A percentile compares a stretch with the other conserved stretches of the same genome.
Conservation (phyloP, 2,888 invertebrate genomes). For the Pristionchus fissidentatus region DNA sequence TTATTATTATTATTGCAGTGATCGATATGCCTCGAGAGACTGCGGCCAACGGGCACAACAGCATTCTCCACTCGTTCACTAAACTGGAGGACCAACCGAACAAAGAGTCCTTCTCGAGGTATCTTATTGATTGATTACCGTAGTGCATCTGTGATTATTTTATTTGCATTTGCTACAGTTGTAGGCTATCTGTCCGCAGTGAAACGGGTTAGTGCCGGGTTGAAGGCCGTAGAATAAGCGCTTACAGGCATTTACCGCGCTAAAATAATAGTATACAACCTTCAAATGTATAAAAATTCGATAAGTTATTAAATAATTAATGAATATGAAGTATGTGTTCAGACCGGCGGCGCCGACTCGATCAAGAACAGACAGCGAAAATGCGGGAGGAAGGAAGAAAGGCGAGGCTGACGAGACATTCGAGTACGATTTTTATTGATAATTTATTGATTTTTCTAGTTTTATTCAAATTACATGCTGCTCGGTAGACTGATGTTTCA, state of each 20-base stretch:
- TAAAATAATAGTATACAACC: too few relatives aligned
- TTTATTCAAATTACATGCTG: too few relatives aligned
- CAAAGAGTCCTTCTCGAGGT: slow-evolving; percentile 22
- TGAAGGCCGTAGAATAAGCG: too few relatives aligned
- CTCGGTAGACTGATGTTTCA: too few relatives aligned
- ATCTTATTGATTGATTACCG: neutral
- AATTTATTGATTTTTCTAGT: neutral
- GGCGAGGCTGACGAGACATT: neutral
- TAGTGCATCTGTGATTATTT: neutral
- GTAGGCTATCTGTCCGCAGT: too few relatives aligned
- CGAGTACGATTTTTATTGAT: neutral
- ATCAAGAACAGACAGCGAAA: neutral
- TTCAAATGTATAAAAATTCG: too few relatives aligned
- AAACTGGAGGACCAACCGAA: slow-evolving; percentile 8
- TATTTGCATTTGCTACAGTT: neutral
- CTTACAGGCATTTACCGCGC: too few relatives aligned
- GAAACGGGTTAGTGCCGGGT: too few relatives aligned
- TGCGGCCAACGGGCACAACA: slow-evolving; percentile 16
- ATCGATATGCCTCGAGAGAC: slow-evolving; percentile 38
- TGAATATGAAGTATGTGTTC: neutral
- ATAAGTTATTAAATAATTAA: too few relatives aligned
- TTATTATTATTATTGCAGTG: neutral
- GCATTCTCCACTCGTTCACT: slow-evolving; percentile 4
- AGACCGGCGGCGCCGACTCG: neutral
- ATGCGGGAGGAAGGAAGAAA: neutral